Conservation (phyloP, 2,113 vertebrate genomes). For the Triplophysa tibetana region DNA sequence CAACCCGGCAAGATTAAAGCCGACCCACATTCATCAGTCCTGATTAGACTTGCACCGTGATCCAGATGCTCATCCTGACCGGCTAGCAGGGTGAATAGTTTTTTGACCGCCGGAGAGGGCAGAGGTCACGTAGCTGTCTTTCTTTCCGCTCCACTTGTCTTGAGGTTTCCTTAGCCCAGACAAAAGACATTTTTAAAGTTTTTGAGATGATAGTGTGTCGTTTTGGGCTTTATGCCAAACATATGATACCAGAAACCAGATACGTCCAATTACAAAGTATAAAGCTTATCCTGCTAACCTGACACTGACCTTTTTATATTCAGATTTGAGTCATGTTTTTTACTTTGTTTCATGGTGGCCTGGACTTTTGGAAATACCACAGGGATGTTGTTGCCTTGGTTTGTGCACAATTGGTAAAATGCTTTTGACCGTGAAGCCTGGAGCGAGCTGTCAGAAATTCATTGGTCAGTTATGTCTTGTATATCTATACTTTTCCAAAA, state of each 20-base stretch:
- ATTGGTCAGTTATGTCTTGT: too few relatives aligned
- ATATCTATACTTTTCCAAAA: too few relatives aligned
- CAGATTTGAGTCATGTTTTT: constrained; percentile 13
- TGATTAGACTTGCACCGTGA: constrained; percentile 59
- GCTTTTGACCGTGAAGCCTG: too few relatives aligned
- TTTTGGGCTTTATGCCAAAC: not conserved
- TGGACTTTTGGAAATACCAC: too few relatives aligned
- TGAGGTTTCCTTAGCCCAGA: constrained; percentile 2
- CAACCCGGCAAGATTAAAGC: constrained; percentile 59
- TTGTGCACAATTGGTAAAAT: too few relatives aligned
- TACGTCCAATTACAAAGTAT: constrained; percentile 15
- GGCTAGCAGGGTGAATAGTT: constrained; percentile 34
- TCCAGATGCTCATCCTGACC: constrained; percentile 54
- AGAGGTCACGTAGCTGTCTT: constrained; percentile 14
- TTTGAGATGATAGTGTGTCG: not conserved
- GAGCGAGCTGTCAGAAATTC: too few relatives aligned
- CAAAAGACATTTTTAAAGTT: not conserved
- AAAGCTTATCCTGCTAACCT: constrained; percentile 5
- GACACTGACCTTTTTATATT: constrained; percentile 16
- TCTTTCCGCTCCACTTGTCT: not conserved
- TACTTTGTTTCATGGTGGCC: not conserved
- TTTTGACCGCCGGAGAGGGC: not conserved
- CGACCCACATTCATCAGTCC: constrained; percentile 58
- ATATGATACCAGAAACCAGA: not conserved
- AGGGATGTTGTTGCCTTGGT: too few relatives aligned